These are phyloP conservation scores for Peromyscus melanophrys DNA, from an alignment of 2,797 vertebrate species.

Conservation along the genomic window DNA sequence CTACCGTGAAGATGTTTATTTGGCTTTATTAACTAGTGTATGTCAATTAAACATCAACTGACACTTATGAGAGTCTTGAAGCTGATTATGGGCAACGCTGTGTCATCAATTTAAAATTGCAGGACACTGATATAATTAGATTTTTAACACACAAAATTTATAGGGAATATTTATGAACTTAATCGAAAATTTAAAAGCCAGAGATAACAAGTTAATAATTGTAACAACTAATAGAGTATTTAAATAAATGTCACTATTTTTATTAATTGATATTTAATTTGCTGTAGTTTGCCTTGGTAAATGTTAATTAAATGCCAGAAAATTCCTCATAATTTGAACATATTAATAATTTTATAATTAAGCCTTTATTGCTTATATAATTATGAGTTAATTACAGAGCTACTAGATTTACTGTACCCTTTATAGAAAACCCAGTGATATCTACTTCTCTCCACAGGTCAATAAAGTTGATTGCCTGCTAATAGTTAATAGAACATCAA, in stretches of 20 bases:
- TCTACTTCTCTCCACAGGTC: constrained; percentile 75
- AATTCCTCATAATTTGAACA: constrained; percentile 87
- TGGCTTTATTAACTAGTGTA: constrained; percentile 71
- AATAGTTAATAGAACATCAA: constrained; percentile 63
- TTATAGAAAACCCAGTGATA: constrained; percentile 72
- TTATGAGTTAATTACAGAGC: constrained; percentile 87
- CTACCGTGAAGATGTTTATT: constrained; percentile 46
- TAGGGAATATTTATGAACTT: constrained; percentile 87
- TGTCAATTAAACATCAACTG: constrained; percentile 83
- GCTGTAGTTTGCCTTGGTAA: constrained; percentile 85
- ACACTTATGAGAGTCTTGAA: constrained; percentile 82
- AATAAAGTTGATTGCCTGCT: constrained; percentile 80
- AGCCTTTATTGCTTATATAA: constrained; percentile 85
- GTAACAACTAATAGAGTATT: constrained; percentile 87
- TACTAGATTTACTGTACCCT: constrained; percentile 76
- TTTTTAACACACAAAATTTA: constrained; percentile 87
- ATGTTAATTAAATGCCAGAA: constrained; percentile 89
- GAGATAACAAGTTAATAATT: constrained; percentile 88
- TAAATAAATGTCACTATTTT: constrained; percentile 89
- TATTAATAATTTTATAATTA: constrained; percentile 88
- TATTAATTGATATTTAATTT: constrained; percentile 88
- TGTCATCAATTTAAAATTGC: constrained; percentile 87
- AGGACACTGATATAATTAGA: constrained; percentile 87
- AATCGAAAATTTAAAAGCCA: constrained; percentile 88
- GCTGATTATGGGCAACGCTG: constrained; percentile 81